These are phyloP conservation scores for Ichneumon xanthorius DNA, from an alignment of 2,888 invertebrate genomes.

Conservation along the genomic window DNA sequence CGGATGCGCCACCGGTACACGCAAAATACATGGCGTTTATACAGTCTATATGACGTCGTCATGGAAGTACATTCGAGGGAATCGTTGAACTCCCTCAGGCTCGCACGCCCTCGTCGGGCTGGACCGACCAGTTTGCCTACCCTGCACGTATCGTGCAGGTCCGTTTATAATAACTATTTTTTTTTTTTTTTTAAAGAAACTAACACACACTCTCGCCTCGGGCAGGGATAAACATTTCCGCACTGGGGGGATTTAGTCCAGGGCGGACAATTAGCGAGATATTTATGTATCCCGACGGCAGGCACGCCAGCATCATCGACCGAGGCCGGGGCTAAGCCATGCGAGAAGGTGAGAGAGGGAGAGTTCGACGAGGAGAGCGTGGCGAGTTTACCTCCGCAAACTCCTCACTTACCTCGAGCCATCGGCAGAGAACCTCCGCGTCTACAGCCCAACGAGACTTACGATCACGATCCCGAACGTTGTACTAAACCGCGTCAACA, in stretches of 20 bases:
- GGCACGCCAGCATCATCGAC: conserved; percentile 72
- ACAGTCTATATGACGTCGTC: not conserved
- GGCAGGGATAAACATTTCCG: conserved; percentile 74
- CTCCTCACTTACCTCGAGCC: conserved; percentile 39
- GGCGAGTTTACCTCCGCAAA: conserved; percentile 39
- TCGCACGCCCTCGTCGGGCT: not conserved
- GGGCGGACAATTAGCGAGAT: conserved; percentile 80
- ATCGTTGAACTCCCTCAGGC: not conserved
- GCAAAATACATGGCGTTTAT: not conserved
- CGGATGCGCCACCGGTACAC: conserved; percentile 19
- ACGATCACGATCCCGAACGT: conserved; percentile 55
- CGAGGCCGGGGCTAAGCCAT: conserved; percentile 7
- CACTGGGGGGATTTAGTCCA: conserved; percentile 79
- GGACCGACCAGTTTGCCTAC: not conserved
- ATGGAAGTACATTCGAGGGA: conserved; percentile 4
- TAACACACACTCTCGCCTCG: conserved; percentile 42
- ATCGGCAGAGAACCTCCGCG: conserved; percentile 25
- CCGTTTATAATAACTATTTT: too few relatives aligned
- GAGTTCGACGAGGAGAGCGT: conserved; percentile 1
- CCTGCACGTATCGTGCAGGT: not conserved
- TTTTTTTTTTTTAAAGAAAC: not conserved
- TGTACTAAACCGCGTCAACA: conserved; percentile 47
- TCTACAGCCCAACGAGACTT: conserved; percentile 35
- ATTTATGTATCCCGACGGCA: conserved; percentile 77
- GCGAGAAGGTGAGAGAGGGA: conserved; percentile 14